phyloP scores from a whole-genome alignment of 2,113 vertebrate genomes.

The Athene noctua region DNA sequence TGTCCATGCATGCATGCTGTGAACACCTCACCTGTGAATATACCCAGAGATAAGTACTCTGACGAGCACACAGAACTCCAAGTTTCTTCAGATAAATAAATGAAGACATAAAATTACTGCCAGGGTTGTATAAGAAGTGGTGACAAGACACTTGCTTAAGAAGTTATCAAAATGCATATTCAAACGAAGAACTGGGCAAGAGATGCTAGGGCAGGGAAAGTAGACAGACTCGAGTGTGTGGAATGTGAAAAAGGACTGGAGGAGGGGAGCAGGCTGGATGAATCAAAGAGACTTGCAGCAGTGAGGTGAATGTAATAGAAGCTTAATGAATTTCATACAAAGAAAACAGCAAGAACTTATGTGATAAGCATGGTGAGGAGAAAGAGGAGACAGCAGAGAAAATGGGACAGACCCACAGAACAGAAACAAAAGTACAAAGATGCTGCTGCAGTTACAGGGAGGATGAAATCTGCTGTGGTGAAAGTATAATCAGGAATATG shows the following conservation, averaged over 20 bases:
- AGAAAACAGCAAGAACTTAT: neutral
- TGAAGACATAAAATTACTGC: neutral
- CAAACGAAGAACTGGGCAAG: neutral
- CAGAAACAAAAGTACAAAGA: neutral
- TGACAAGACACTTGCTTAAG: neutral
- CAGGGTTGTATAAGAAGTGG: neutral
- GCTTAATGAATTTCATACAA: neutral
- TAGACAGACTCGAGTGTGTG: neutral
- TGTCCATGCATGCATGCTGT: neutral
- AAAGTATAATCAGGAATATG: neutral
- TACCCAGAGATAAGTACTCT: neutral
- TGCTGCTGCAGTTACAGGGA: neutral
- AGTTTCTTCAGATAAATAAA: neutral
- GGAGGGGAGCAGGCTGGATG: neutral
- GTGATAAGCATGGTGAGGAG: neutral
- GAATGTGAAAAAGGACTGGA: neutral
- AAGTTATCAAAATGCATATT: neutral
- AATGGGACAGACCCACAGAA: neutral
- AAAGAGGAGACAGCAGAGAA: neutral
- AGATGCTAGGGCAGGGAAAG: neutral
- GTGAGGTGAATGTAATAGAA: neutral
- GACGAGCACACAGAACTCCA: neutral
- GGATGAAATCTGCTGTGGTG: neutral
- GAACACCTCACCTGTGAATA: neutral
- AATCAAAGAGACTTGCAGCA: neutral